These are phyloP conservation scores for Esperia sulphurella DNA, from an alignment of 2,888 invertebrate genomes.

Conservation along the genomic window DNA sequence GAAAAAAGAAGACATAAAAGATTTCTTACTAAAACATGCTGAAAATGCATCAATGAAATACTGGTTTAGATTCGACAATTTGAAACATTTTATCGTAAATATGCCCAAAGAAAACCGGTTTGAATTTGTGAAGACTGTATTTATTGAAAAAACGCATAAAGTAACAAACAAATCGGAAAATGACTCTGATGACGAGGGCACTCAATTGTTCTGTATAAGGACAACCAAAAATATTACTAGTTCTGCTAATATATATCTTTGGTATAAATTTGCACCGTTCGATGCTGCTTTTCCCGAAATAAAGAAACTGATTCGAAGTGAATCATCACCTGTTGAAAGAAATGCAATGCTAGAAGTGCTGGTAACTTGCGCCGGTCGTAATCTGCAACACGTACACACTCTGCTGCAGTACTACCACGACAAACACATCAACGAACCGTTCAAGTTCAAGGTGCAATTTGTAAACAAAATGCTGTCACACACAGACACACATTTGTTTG, in stretches of 20 bases:
- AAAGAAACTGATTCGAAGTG: conserved; percentile 34
- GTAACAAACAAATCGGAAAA: not conserved
- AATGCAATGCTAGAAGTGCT: conserved; percentile 41
- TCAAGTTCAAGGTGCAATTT: conserved; percentile 10
- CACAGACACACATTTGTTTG: conserved; percentile 31
- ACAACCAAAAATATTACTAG: not conserved
- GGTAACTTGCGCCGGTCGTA: conserved; percentile 34
- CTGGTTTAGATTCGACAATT: conserved; percentile 27
- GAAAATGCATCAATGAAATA: conserved; percentile 16
- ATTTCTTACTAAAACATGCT: conserved; percentile 4
- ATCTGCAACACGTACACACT: conserved; percentile 32
- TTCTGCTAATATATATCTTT: conserved; percentile 11
- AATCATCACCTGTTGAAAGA: conserved; percentile 41
- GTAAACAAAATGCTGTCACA: conserved; percentile 29
- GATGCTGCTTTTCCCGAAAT: conserved; percentile 15
- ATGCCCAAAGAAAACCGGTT: conserved; percentile 37
- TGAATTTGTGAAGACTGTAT: conserved; percentile 43
- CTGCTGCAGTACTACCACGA: conserved; percentile 45
- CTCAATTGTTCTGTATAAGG: not conserved
- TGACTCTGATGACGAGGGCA: not conserved
- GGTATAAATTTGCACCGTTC: conserved; percentile 20
- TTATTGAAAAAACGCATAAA: conserved; percentile 34
- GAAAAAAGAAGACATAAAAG: conserved; percentile 25
- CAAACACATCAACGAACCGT: conserved; percentile 51
- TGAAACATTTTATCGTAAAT: conserved; percentile 41